A percentile compares a stretch with the other conserved stretches of the same genome.
phyloP scores from a whole-genome alignment of 2,113 vertebrate genomes.

The Platysternon megacephalum region DNA sequence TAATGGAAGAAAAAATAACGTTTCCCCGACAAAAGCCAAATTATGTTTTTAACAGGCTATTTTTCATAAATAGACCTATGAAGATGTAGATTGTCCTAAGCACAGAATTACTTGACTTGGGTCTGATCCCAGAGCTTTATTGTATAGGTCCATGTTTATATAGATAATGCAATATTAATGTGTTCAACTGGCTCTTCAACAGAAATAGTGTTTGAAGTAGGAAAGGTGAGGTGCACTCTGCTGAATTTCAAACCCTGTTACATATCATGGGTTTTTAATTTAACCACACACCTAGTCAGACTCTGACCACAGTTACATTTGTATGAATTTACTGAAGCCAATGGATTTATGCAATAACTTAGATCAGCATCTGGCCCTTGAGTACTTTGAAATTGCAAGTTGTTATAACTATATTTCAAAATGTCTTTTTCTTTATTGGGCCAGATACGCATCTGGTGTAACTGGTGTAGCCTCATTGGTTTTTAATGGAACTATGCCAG shows the following conservation, averaged over 20 bases:
- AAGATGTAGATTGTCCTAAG: not conserved
- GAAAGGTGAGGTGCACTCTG: not conserved
- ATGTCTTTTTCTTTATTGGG: not conserved
- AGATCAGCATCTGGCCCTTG: not conserved
- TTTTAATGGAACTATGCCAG: not conserved
- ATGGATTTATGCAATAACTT: not conserved
- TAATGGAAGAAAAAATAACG: slow-evolving; percentile 2
- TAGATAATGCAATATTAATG: not conserved
- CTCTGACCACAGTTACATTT: not conserved
- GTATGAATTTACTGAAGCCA: not conserved
- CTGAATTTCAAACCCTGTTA: not conserved
- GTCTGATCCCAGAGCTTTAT: not conserved
- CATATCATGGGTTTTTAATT: not conserved
- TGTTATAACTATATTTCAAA: not conserved
- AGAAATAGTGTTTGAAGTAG: not conserved
- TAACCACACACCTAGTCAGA: not conserved
- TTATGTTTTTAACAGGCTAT: not conserved
- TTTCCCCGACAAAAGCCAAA: not conserved
- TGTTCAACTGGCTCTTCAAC: not conserved
- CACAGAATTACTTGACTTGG: not conserved
- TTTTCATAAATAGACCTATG: not conserved
- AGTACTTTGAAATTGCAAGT: not conserved
- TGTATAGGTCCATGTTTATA: not conserved
- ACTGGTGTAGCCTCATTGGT: not conserved
- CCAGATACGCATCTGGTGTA: too few relatives aligned